Evolutionary conservation across 2,113 vertebrate species (phyloP).

Genomic region (Xiphophorus hellerii): DNA sequence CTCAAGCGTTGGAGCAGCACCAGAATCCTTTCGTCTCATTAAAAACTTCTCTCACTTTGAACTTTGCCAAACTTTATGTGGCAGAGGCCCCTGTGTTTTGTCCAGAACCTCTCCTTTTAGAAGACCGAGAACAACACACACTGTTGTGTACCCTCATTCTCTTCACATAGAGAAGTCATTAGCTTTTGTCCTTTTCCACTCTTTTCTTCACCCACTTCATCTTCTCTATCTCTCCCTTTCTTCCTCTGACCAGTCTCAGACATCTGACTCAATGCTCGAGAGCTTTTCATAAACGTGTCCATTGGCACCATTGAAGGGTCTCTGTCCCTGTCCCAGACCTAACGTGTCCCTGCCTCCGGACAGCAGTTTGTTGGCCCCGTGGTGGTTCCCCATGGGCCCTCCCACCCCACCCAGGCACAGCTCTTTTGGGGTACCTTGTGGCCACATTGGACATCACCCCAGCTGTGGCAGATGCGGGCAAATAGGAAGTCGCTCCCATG

Average conservation of each 20-base stretch:
- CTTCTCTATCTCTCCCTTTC: slow-evolving; percentile 50
- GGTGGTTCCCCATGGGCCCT: slow-evolving; percentile 80
- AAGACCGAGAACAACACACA: slow-evolving; percentile 39
- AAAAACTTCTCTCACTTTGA: slow-evolving; percentile 39
- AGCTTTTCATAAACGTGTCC: slow-evolving; percentile 99
- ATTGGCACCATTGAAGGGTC: slow-evolving; percentile 98
- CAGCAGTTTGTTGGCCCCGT: slow-evolving; percentile 76
- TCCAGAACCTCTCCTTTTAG: slow-evolving; percentile 53
- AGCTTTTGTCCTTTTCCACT: slow-evolving; percentile 21
- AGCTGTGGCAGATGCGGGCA: slow-evolving; percentile 84
- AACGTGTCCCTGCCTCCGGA: slow-evolving; percentile 79
- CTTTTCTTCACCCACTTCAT: slow-evolving; percentile 44
- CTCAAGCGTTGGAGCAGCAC: slow-evolving; percentile 60
- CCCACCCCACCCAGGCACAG: slow-evolving; percentile 83
- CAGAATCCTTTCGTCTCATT: slow-evolving; percentile 59
- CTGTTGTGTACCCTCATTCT: slow-evolving; percentile 42
- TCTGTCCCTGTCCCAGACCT: slow-evolving; percentile 84
- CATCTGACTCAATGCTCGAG: slow-evolving; percentile 99
- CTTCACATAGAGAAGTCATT: slow-evolving; percentile 47
- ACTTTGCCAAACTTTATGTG: slow-evolving; percentile 46
- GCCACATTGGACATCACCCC: slow-evolving; percentile 83
- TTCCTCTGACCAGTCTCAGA: slow-evolving; percentile 84
- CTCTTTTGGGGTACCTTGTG: slow-evolving; percentile 93
- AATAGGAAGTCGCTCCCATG: slow-evolving; percentile 93
- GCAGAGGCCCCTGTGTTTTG: slow-evolving; percentile 46